Evolutionary conservation across 2,113 vertebrate genomes (phyloP).

Genomic region (Spea bombifrons): DNA sequence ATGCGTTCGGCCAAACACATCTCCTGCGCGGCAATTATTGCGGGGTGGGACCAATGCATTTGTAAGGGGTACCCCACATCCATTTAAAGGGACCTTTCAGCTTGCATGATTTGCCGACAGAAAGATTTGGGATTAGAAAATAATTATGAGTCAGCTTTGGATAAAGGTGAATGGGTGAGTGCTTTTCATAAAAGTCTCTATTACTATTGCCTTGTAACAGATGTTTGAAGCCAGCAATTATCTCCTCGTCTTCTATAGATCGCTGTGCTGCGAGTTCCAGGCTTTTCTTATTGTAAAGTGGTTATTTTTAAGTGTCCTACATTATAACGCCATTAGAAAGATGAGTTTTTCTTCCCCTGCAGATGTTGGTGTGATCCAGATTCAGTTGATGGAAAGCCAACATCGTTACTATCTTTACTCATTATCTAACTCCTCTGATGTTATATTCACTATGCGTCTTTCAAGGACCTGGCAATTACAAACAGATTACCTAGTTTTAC

Average conservation of each 20-base stretch:
- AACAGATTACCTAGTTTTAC: not conserved
- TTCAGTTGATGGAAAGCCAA: constrained; percentile 28
- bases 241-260: not conserved
- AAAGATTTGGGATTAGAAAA: constrained; percentile 13
- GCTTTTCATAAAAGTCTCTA: not conserved
- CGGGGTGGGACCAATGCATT: too few species aligned
- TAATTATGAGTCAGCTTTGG: constrained; percentile 9
- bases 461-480: not conserved
- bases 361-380: constrained; percentile 25
- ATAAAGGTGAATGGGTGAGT: constrained; percentile 9
- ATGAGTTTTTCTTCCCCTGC: not conserved
- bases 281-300: not conserved
- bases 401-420: not conserved
- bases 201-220: constrained; percentile 14
- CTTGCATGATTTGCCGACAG: not conserved
- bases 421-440: too few species aligned
- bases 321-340: constrained; percentile 29
- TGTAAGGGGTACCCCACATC: too few species aligned
- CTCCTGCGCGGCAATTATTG: too few species aligned
- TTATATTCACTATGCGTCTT: not conserved
- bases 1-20: too few species aligned
- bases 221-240: constrained; percentile 9
- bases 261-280: constrained; percentile 1
- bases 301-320: constrained; percentile 30
- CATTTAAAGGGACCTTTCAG: too few species aligned